Base-by-base conservation (phyloP, 1,140 invertebrate genomes). In the Zaprionus capensis region DNA sequence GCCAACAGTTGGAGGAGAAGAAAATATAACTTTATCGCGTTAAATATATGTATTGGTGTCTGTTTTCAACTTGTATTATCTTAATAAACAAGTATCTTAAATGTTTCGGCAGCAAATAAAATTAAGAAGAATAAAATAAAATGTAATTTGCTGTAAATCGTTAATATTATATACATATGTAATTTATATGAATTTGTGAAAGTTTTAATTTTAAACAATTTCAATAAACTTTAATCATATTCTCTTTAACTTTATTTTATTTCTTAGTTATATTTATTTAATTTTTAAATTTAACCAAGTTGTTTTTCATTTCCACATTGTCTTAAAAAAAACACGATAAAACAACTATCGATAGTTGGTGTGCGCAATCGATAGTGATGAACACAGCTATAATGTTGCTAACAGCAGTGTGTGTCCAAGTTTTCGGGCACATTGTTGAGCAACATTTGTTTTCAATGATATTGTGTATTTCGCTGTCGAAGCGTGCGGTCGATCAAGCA, bases 1-100 rank as follows among this genome's bases (percentile, higher is more conserved):
- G 94, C 20, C 93, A 92, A 20, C 78, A 90, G 20, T 55, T 88
- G 49, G 55, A 72, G 56, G 49, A 70, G 49, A 88, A 58, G 31
- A 61, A 62, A 14, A 38, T 26, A 26, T 57, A 63, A 63, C 2
- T n/a, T 24, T 49, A 24, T 51, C 11, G 12, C 46, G 46, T 24
- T 17, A 17, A 46, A 17, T 46, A 46, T 44, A 11, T 17, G 5
- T 38, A 38, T n/a, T 26, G 53, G 14, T 65, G 4, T 55, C 38
- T 24, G 34, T n/a, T 49, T 62, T 68, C 31, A 53, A 11, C 36
- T 31, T 73, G 41, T 44, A 31, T 38, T 31, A 66, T 65, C 11
- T 15, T 5, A 59, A 63, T 26, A 17, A 26, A 57, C 11, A 26
- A 26, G 24, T 26, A 12, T 62, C 41, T 7, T 11, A n/a, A 17